These are phyloP conservation scores for Turritopsis rubra DNA, from an alignment of 30 jellyfish, hydroid and myxozoan species.

Conservation along the genomic window DNA sequence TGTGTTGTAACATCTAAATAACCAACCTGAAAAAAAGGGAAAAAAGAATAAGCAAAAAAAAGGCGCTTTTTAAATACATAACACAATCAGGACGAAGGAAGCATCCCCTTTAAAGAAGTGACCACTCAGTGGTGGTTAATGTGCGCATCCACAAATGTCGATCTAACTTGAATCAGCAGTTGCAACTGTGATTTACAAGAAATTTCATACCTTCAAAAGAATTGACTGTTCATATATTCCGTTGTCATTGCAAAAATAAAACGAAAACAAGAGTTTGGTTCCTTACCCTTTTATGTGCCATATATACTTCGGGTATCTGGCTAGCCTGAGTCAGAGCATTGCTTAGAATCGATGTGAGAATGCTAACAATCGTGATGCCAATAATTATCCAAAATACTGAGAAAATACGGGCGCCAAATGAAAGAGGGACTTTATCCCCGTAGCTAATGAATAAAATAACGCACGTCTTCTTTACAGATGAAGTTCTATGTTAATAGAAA, in stretches of 20 bases:
- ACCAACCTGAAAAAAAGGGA: conserved; percentile 7
- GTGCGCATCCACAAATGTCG: too few relatives aligned
- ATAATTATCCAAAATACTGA: conserved; percentile 2
- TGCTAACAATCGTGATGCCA: conserved; percentile 10
- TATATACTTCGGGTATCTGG: background rate
- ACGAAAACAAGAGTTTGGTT: too few relatives aligned
- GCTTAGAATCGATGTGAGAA: background rate
- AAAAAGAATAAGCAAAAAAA: background rate
- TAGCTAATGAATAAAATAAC: background rate
- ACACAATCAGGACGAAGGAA: too few relatives aligned
- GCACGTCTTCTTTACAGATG: background rate
- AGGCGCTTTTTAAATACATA: background rate
- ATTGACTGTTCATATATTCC: too few relatives aligned
- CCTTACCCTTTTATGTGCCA: conserved; percentile 2
- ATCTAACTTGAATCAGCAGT: too few relatives aligned
- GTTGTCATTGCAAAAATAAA: too few relatives aligned
- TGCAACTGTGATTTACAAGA: too few relatives aligned
- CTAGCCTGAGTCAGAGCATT: conserved; percentile 8
- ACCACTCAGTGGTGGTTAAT: too few relatives aligned
- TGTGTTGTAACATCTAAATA: background rate
- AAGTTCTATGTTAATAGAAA: too few relatives aligned
- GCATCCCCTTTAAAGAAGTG: too few relatives aligned
- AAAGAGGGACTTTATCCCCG: conserved; percentile 4
- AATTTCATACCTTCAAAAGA: too few relatives aligned
- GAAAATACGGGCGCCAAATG: background rate